Base-by-base conservation (phyloP, 53 echinoderm and acorn worm species). In the Stichopus horrens region DNA sequence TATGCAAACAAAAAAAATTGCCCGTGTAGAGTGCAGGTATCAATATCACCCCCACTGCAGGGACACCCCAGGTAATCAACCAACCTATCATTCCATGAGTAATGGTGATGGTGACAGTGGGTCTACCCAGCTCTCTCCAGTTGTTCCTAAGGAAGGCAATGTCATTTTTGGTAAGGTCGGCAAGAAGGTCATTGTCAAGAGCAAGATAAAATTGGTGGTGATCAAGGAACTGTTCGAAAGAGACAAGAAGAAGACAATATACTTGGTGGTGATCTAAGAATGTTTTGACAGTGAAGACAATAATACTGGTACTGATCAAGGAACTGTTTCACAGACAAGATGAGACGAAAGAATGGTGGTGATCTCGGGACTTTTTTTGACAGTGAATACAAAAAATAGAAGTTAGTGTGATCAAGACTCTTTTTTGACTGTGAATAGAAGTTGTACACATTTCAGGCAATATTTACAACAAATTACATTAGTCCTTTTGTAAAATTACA, bases 141-240 rank as follows among this genome's bases (percentile, higher is more conserved):
- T 97, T 97, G 83, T 97, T 89, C 11, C 97, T 91, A 1, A 97
- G 95, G 75, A 95, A 97, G 5, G 92, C 91, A n/a, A 97, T 76
- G 83, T 97, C 97, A 77, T 90, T 94, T 76, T 93, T 93, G 71
- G 89, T 94, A 75, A 97, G 95, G 88, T 93, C 95, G 2, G 95
- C 95, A 57, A 97, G 90, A 74, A 97, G 94, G 89, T 95, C 90
- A 21, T 94, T 95, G 90, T 97, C 97, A 53, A 97, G 94, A 88
- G 97, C 97, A 58, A 97, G 88, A 90, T 97, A 97, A 82, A 97
- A 97, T 81, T 97, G 94, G 55, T 97, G 97, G 79, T 97, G 97
- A 68, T 97, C 97, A 90, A 97, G 68, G 75, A 97, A 97, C 97
- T 97, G 55, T 83, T 80, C 23, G 59, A 84, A 5, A 55, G 20